phyloP scores from a whole-genome alignment of 2,797 vertebrate species.

The Labeo calbasu region DNA sequence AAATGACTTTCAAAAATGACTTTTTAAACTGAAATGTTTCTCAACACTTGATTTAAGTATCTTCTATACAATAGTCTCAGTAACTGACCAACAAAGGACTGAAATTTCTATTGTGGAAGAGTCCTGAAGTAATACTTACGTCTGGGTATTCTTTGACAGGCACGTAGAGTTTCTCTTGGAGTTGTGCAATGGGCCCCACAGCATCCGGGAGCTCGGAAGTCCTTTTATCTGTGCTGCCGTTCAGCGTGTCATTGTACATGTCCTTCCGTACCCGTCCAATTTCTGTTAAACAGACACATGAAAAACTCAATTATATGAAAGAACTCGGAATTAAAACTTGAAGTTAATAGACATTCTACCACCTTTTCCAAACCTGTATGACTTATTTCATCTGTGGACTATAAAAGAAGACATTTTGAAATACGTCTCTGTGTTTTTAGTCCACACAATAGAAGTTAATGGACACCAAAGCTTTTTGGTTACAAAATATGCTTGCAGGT shows the following conservation, averaged over 20 bases:
- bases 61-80: not conserved
- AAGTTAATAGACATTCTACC: not conserved
- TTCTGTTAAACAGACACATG: slow-evolving; percentile 73
- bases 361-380: not conserved
- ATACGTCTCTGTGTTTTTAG: not conserved
- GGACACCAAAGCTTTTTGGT: not conserved
- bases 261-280: slow-evolving; percentile 93
- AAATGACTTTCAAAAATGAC: not conserved
- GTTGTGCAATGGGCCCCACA: slow-evolving; percentile 88
- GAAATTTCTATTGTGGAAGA: not conserved
- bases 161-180: slow-evolving; percentile 93
- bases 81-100: not conserved
- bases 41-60: not conserved
- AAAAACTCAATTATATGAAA: slow-evolving; percentile 52
- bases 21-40: too few relatives aligned
- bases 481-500: not conserved
- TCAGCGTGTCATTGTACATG: slow-evolving; percentile 92
- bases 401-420: not conserved
- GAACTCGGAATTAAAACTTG: not conserved
- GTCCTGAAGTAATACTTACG: slow-evolving; percentile 75
- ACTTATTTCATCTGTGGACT: not conserved
- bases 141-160: slow-evolving; percentile 92
- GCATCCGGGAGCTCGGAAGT: slow-evolving; percentile 86
- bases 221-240: slow-evolving; percentile 88
- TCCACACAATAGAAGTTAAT: not conserved